Base-by-base conservation (phyloP, 2,113 vertebrate species). In the Lophius piscatorius region DNA sequence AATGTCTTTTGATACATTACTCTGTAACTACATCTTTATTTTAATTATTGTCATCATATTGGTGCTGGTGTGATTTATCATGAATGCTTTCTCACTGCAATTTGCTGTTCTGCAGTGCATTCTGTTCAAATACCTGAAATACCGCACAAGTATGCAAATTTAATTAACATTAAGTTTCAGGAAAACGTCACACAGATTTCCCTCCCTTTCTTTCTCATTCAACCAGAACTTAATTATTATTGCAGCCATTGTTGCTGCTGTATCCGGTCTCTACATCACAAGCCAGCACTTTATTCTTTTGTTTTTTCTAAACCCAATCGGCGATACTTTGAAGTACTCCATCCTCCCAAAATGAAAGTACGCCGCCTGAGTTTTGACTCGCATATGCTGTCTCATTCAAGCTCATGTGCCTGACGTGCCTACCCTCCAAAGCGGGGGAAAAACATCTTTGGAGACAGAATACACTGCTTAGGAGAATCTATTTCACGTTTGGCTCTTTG, bases 401-500 rank as follows among this genome's bases (percentile, higher is more conserved):
- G 51, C 62, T 39, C 46, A 38, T 74, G 64, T 54, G 44, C 40
- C 59, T 68, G 48, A 52, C 50, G 29, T 69, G 55, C 23, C 34
- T 39, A 35, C 21, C 23, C 51, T 61, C 51, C 12, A 23, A 51
- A 55, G 34, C n/a, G n/a, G n/a, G n/a, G n/a, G n/a, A 42, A 26
- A 40, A 9, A 7, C 14, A 72, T 63, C 40, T 69, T 75, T 62
- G 54, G 29, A 81, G 66, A 63, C 39, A 41, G 33, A 79, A 59
- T 38, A 34, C 57, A 67, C 70, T 63, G 67, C 73, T 81, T 74
- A 76, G 74, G 34, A 50, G 70, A 84, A 64, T 54, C 50, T 76
- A 72, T 81, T 88, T 83, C 80, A 79, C 58, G 62, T 50, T 73
- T 87, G 84, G 78, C 78, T 70, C 33, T 35, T 21, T 50, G 78